Evolutionary conservation across 2,113 vertebrate genomes (phyloP), one percentile per base, ranked within the genome.

Genomic region (Menura novaehollandiae): DNA sequence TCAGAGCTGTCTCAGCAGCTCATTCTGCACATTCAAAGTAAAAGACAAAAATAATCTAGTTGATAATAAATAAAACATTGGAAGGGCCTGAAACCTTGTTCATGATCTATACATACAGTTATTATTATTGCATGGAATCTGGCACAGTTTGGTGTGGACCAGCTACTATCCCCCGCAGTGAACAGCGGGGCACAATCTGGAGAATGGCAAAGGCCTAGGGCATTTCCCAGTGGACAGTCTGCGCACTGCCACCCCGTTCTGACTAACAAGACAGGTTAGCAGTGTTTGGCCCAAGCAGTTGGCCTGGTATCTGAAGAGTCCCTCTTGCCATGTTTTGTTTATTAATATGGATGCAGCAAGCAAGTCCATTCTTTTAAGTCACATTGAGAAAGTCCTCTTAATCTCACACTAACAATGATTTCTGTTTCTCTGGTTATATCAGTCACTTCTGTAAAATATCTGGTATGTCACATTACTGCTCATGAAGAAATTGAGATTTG

Each of bases 101-200:
- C 27, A 24, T 33, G 21, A 44, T n/a, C 44, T 37, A 41, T 11
- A 37, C 1, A 41, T 13, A 21, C 0, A 0, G 0, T 62, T 52
- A 56, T 18, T 56, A 66, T 47, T 17, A 17, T 47, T 30, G 26
- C n/a, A 39, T 15, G 7, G 33, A 84, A 32, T 35, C 47, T 58
- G 63, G n/a, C 35, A 35, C 32, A 72, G 19, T 11, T 84, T 27
- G 11, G 43, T 18, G 27, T 53, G n/a, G 17, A 37, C 37, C 58
- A 80, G 43, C 15, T 15, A 39, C 14, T 43, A 52, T 22, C 24
- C 17, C 62, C 30, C 23, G 62, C 41, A 32, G 23, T 18, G 68
- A 83, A 60, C 2, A 91, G 60, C 51, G 75, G 60, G 23, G 89
- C 23, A 63, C 43, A 23, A 18, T 8, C 18, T 53, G 63, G 41